phyloP scores from a whole-genome alignment of 2,888 invertebrate species.

The Synergus laeviventris region DNA sequence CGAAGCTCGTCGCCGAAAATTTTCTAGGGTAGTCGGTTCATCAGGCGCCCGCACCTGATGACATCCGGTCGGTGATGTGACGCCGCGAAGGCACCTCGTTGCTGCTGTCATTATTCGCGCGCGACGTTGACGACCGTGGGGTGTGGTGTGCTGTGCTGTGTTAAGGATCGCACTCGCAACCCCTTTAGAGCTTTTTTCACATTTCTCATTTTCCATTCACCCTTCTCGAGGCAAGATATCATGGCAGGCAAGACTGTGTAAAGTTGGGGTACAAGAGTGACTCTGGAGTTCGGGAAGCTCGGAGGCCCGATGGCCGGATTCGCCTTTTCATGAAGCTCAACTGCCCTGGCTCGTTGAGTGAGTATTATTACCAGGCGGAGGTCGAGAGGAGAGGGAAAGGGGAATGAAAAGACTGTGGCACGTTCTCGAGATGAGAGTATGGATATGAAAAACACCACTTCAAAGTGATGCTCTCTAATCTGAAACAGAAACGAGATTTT shows the following conservation, averaged over 20 bases:
- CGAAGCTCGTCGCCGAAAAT: constrained; percentile 56
- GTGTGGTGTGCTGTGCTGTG: constrained; percentile 53
- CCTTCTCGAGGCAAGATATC: background rate
- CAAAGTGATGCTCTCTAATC: constrained; percentile 25
- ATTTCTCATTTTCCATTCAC: constrained; percentile 36
- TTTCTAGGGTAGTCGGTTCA: constrained; percentile 49
- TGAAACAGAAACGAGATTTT: background rate
- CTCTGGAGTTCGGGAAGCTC: constrained; percentile 59
- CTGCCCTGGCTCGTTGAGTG: constrained; percentile 73
- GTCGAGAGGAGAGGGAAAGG: background rate
- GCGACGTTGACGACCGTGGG: constrained; percentile 43
- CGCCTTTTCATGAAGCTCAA: constrained; percentile 73
- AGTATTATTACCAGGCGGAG: constrained; percentile 57
- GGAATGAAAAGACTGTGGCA: constrained; percentile 25
- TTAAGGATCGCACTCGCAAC: constrained; percentile 44
- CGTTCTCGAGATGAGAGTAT: constrained; percentile 37
- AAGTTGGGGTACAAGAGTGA: constrained; percentile 57
- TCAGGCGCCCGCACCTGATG: constrained; percentile 48
- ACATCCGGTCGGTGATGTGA: constrained; percentile 39
- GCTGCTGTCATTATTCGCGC: constrained; percentile 34
- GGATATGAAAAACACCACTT: constrained; percentile 26
- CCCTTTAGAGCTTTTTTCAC: constrained; percentile 15
- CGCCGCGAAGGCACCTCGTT: constrained; percentile 39
- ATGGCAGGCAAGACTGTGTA: constrained; percentile 23
- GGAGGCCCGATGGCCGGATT: constrained; percentile 64